A percentile compares a stretch with the other conserved stretches of the same genome.
These are phyloP conservation scores for Kryphioiulus occultus DNA, from an alignment of 2,888 invertebrate genomes.

Conservation along the genomic window DNA sequence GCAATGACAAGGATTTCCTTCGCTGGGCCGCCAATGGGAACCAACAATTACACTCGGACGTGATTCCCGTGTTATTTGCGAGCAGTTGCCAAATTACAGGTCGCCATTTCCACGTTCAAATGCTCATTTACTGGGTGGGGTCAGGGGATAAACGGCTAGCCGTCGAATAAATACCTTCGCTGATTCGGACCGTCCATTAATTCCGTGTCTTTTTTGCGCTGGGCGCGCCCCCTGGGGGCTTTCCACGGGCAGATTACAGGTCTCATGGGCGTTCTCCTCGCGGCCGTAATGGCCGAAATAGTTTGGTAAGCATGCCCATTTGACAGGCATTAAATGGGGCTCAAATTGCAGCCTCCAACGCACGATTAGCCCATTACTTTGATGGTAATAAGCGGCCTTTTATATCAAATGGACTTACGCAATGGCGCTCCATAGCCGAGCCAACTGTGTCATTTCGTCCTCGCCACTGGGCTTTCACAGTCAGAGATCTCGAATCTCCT, in stretches of 20 bases:
- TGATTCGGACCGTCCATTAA: neutral
- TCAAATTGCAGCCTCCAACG: neutral
- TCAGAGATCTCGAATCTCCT: neutral
- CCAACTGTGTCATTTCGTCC: neutral
- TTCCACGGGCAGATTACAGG: neutral
- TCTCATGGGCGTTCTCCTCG: neutral
- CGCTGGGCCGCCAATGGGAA: neutral
- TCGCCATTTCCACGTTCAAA: neutral
- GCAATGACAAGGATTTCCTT: neutral
- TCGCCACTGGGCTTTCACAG: neutral
- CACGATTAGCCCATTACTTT: neutral
- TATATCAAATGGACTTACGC: neutral
- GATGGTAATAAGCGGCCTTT: neutral
- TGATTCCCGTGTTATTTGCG: neutral
- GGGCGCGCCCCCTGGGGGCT: neutral
- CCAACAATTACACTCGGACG: neutral
- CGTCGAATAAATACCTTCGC: neutral
- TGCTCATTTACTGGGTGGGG: neutral
- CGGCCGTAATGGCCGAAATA: no score
- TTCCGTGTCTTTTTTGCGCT: neutral
- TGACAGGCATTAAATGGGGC: neutral
- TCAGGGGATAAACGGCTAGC: neutral
- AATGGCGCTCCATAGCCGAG: neutral
- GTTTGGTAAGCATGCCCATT: neutral
- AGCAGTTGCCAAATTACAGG: neutral